Percentiles rank a stretch among this genome's conserved stretches.
Conservation (phyloP, 2,888 invertebrate species). For the Ellobium chinense region DNA sequence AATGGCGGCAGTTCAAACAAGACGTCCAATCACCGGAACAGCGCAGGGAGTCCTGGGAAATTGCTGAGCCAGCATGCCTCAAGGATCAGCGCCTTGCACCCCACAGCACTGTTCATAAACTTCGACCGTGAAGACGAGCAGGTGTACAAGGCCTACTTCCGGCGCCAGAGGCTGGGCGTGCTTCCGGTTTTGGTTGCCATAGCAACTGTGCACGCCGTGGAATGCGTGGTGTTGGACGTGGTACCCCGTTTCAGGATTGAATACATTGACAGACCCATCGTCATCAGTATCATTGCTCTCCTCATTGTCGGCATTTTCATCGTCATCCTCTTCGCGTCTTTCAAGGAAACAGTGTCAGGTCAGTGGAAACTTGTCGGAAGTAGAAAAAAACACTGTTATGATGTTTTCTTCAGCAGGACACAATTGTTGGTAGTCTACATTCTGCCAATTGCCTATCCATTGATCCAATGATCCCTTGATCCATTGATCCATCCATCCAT, state of each 20-base stretch:
- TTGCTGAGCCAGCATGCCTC: background rate
- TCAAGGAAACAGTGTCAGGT: background rate
- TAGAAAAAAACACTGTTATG: no score
- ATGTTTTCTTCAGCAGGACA: no score
- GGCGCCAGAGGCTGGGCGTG: constrained; percentile 45
- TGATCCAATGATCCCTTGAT: no score
- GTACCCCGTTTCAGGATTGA: background rate
- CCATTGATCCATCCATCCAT: background rate
- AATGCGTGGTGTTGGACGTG: constrained; percentile 24
- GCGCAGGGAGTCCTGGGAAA: background rate
- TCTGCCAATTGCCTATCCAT: no score
- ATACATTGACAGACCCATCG: constrained; percentile 20
- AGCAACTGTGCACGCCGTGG: constrained; percentile 26
- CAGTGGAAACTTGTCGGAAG: background rate
- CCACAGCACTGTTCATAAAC: constrained; percentile 22
- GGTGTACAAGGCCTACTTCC: constrained; percentile 47
- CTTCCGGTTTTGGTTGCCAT: constrained; percentile 45
- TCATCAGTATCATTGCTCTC: background rate
- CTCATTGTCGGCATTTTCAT: constrained; percentile 11
- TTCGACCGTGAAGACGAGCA: constrained; percentile 43
- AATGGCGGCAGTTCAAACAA: background rate
- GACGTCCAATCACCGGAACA: background rate
- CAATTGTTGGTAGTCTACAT: no score
- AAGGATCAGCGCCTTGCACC: background rate
- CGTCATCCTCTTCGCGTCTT: background rate